Percentiles rank a stretch among this genome's conserved stretches.
phyloP scores from a whole-genome alignment of 92 coral and sea anemone species.

The Anthopleura xanthogrammica region DNA sequence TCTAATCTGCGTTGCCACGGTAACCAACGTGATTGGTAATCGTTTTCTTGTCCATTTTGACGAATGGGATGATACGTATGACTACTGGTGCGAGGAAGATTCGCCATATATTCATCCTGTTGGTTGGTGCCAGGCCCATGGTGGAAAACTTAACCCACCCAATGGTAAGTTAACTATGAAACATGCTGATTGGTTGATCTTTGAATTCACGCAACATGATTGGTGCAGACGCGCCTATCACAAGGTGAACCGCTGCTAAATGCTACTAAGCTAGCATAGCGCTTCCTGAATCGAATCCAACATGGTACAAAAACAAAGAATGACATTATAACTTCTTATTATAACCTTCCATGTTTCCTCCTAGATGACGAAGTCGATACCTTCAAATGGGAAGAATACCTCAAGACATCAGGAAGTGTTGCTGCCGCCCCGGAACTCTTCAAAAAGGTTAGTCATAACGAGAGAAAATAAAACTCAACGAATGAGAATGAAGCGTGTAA shows the following conservation, averaged over 20 bases:
- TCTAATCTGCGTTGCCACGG: slow-evolving; percentile 97
- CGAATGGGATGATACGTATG: slow-evolving; percentile 99
- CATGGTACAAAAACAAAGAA: too few species aligned
- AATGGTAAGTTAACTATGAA: slow-evolving; percentile 46
- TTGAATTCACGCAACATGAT: not conserved
- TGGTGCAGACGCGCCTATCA: too few species aligned
- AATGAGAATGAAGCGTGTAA: not conserved
- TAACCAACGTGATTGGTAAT: slow-evolving; percentile 97
- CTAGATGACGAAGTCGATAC: slow-evolving; percentile 95
- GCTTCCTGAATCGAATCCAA: too few species aligned
- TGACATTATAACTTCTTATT: too few species aligned
- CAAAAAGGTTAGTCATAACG: slow-evolving; percentile 52
- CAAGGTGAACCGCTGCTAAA: too few species aligned
- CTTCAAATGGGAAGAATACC: slow-evolving; percentile 85
- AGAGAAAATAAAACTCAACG: not conserved
- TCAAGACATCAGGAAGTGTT: slow-evolving; percentile 73
- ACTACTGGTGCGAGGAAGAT: slow-evolving; percentile 97
- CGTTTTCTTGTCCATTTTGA: slow-evolving; percentile 95
- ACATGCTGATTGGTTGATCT: not conserved
- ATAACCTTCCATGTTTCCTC: not conserved
- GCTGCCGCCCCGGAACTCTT: slow-evolving; percentile 76
- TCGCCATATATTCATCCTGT: slow-evolving; percentile 96
- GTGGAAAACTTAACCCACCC: slow-evolving; percentile 81
- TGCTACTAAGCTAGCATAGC: too few species aligned
- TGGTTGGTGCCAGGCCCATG: slow-evolving; percentile 76